A percentile compares a stretch with the other conserved stretches of the same genome.
phyloP scores from a whole-genome alignment of 92 coral and sea anemone genomes.

The Ricordea florida region DNA sequence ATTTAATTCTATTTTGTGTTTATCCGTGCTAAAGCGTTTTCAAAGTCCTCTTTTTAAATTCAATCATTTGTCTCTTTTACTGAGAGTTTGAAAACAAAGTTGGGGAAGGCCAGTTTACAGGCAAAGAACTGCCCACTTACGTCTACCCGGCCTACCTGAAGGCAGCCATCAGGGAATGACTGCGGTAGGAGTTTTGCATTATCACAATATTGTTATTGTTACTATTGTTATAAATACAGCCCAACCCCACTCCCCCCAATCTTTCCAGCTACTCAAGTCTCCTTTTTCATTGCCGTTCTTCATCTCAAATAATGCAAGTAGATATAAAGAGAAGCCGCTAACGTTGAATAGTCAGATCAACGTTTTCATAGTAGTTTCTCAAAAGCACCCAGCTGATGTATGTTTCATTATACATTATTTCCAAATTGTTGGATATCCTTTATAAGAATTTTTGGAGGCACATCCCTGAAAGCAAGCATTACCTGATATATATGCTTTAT shows the following conservation, averaged over 20 bases:
- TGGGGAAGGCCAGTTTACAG: no score
- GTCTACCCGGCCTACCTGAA: neutral
- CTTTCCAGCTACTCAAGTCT: neutral
- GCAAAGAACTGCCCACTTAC: no score
- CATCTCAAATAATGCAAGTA: constrained; percentile 2
- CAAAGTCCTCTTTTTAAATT: constrained; percentile 5
- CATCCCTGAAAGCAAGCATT: constrained; percentile 1
- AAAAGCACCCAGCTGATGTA: no score
- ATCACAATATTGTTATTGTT: neutral
- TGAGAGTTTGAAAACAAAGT: neutral
- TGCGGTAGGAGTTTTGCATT: neutral
- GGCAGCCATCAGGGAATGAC: constrained; percentile 14
- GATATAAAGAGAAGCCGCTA: neutral
- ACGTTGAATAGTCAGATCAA: neutral
- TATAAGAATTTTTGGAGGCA: neutral
- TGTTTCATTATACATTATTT: no score
- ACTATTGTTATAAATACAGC: neutral
- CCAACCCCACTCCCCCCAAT: neutral
- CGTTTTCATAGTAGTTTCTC: neutral
- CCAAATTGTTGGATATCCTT: neutral
- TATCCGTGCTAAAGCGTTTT: no score
- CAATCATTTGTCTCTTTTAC: neutral
- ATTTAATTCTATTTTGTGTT: no score
- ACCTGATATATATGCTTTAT: neutral
- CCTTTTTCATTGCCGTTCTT: neutral